A percentile compares a stretch with the other conserved stretches of the same genome.
phyloP scores from a whole-genome alignment of 1,140 invertebrate species.

The Drosophila sucinea region DNA sequence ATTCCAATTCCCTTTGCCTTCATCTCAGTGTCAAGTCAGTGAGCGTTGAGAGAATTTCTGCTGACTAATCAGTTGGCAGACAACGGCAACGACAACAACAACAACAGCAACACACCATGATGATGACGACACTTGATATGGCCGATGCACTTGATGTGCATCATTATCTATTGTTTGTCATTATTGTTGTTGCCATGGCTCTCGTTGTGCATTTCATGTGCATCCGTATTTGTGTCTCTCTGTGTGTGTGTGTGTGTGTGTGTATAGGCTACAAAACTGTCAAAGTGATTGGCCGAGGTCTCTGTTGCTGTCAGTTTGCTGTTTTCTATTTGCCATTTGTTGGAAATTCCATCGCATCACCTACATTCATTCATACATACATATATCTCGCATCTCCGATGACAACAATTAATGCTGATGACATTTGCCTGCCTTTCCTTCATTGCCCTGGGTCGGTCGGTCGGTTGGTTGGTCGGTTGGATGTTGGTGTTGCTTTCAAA shows the following conservation, averaged over 20 bases:
- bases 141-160: constrained; percentile 60
- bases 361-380: neutral
- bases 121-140: constrained; percentile 59
- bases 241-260: neutral
- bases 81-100: constrained; percentile 6
- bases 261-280: constrained; percentile 40
- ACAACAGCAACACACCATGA: constrained; percentile 36
- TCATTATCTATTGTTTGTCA: constrained; percentile 57
- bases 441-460: neutral
- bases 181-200: constrained; percentile 21
- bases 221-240: neutral
- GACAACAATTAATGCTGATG: constrained; percentile 39
- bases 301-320: constrained; percentile 8
- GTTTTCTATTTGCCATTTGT: constrained; percentile 27
- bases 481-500: too few species aligned
- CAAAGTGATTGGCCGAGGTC: constrained; percentile 18
- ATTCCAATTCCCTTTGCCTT: constrained; percentile 11
- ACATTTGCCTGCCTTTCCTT: constrained; percentile 37
- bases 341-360: constrained; percentile 4
- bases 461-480: too few species aligned
- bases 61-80: constrained; percentile 10
- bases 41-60: constrained; percentile 7
- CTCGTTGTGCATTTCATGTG: constrained; percentile 31
- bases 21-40: constrained; percentile 9
- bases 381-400: constrained; percentile 27